Percentiles rank a stretch among this genome's conserved stretches.
Conservation (phyloP, 2,888 invertebrate genomes). For the Caenorhabditis sp. region DNA sequence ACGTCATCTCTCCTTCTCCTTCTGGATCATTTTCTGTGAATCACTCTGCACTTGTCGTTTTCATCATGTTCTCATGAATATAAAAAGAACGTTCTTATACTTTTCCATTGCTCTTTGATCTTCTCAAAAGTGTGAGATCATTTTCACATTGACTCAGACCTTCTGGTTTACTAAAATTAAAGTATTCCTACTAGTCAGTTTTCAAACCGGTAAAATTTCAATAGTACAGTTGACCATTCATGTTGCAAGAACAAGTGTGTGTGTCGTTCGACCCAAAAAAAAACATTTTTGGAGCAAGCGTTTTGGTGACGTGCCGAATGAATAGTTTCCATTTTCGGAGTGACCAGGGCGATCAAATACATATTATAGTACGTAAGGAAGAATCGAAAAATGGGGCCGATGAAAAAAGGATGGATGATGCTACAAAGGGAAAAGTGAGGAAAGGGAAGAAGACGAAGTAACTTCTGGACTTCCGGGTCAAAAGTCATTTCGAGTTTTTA, state of each 20-base stretch:
- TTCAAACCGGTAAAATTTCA: too few relatives aligned
- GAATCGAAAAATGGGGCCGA: constrained; percentile 6
- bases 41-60: background rate
- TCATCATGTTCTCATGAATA: constrained; percentile 48
- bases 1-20: background rate
- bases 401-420: constrained; percentile 10
- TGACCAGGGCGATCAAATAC: constrained; percentile 46
- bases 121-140: constrained; percentile 9
- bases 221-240: background rate
- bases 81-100: constrained; percentile 9
- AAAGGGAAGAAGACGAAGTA: background rate
- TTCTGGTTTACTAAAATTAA: too few relatives aligned
- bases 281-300: too few relatives aligned
- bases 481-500: constrained; percentile 4
- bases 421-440: background rate
- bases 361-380: constrained; percentile 43
- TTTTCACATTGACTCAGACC: constrained; percentile 3
- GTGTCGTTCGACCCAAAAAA: constrained; percentile 1
- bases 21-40: background rate
- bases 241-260: constrained; percentile 5
- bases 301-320: constrained; percentile 13
- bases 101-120: background rate
- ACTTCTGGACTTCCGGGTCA: constrained; percentile 7
- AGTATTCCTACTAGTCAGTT: too few relatives aligned
- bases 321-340: constrained; percentile 36